Evolutionary conservation across 2,888 invertebrate genomes (phyloP).

Genomic region (Steinernema hermaphroditum): DNA sequence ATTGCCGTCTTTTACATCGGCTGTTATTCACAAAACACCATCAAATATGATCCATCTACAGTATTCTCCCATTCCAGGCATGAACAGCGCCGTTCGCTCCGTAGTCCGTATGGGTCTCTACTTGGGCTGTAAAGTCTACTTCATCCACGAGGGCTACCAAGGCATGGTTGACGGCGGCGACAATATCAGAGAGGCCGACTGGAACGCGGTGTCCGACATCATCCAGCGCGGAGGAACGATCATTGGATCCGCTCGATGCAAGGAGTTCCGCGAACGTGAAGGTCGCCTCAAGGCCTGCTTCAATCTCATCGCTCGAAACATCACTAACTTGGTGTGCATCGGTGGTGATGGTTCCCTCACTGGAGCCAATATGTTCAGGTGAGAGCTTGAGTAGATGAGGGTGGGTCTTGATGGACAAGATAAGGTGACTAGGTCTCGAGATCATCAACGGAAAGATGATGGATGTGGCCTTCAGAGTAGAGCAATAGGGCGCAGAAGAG

Average conservation of each 20-base stretch:
- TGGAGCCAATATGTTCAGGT: constrained; percentile 83
- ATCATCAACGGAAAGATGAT: no score
- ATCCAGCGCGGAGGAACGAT: constrained; percentile 98
- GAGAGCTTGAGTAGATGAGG: no score
- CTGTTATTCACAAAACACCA: no score
- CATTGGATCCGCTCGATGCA: constrained; percentile 95
- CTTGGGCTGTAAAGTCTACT: constrained; percentile 89
- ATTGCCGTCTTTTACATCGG: no score
- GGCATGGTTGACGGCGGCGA: constrained; percentile 91
- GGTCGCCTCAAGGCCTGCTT: constrained; percentile 82
- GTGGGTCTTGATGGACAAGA: no score
- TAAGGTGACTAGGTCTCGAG: no score
- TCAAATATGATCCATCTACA: no score
- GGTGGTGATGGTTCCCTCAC: constrained; percentile 98
- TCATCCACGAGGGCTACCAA: constrained; percentile 81
- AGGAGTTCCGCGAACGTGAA: constrained; percentile 82
- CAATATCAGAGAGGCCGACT: constrained; percentile 82
- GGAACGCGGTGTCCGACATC: constrained; percentile 95
- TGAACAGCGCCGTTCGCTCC: constrained; percentile 97
- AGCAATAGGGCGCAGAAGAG: no score
- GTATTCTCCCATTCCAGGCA: constrained; percentile 81
- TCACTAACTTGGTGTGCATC: constrained; percentile 93
- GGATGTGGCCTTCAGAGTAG: no score
- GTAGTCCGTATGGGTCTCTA: constrained; percentile 99
- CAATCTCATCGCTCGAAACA: constrained; percentile 83